Conservation (phyloP, 92 coral and sea anemone species). For the Zoanthus sociatus region DNA sequence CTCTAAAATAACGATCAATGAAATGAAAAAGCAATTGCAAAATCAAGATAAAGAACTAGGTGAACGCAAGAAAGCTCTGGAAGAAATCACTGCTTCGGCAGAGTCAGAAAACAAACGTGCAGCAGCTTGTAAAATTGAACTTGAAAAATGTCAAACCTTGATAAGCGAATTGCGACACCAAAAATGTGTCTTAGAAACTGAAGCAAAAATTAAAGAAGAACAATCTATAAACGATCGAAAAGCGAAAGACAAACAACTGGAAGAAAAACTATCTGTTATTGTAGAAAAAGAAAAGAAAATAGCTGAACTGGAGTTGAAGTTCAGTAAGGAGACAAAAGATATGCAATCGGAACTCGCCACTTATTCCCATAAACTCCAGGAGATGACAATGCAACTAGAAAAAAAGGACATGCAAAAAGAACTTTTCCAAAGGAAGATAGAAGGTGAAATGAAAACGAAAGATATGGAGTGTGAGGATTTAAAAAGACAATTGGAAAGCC, state of each 20-base stretch:
- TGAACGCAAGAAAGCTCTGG: slow-evolving; percentile 25
- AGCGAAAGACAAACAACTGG: neutral
- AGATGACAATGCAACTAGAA: slow-evolving; percentile 40
- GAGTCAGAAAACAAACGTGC: neutral
- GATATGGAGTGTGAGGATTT: neutral
- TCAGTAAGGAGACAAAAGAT: slow-evolving; percentile 34
- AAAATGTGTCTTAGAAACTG: neutral
- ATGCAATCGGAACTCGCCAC: slow-evolving; percentile 27
- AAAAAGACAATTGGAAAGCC: slow-evolving; percentile 18
- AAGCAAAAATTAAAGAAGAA: neutral
- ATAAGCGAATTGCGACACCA: neutral
- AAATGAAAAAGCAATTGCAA: slow-evolving; percentile 35
- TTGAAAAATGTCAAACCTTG: neutral
- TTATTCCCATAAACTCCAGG: slow-evolving; percentile 27
- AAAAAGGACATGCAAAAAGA: slow-evolving; percentile 29
- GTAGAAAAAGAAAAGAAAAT: neutral
- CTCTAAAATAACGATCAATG: neutral
- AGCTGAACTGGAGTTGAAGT: neutral
- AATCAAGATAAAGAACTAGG: neutral
- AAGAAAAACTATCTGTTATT: neutral
- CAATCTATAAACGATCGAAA: neutral
- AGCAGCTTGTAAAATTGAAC: too few species aligned
- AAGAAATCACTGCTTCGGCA: neutral
- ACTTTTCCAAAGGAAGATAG: slow-evolving; percentile 25
- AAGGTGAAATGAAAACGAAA: neutral